Conservation (phyloP, 2,888 invertebrate genomes). For the Theretra japonica region DNA sequence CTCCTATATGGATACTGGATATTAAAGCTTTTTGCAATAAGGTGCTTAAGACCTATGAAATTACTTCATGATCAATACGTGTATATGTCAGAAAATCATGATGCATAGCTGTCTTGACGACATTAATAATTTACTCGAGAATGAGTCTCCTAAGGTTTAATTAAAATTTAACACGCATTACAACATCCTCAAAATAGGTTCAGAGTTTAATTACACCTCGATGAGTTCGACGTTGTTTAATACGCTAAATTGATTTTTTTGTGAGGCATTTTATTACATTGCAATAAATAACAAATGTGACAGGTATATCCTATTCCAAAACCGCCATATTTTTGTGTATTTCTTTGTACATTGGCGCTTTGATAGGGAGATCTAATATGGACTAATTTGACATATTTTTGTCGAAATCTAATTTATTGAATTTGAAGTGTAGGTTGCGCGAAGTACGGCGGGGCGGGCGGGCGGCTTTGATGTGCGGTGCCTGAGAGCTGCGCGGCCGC, state of each 20-base stretch:
- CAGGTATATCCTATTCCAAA: no score
- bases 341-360: background rate
- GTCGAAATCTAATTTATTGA: background rate
- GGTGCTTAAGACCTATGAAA: slow-evolving; percentile 3
- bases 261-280: background rate
- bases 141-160: background rate
- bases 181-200: background rate
- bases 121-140: slow-evolving; percentile 8
- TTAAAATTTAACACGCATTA: slow-evolving; percentile 20
- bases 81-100: slow-evolving; percentile 16
- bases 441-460: slow-evolving; percentile 25
- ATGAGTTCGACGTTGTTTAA: background rate
- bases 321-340: background rate
- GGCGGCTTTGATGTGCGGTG: slow-evolving; percentile 32
- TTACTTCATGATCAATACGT: slow-evolving; percentile 7
- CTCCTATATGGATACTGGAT: background rate
- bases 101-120: background rate
- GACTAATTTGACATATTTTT: slow-evolving; percentile 1
- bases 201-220: background rate
- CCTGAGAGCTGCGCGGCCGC: slow-evolving; percentile 45
- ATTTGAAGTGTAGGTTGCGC: background rate
- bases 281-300: background rate
- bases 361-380: no score
- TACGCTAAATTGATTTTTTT: background rate
- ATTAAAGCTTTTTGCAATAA: slow-evolving; percentile 16